Percentiles rank a stretch among this genome's conserved stretches.
Conservation (phyloP, 2,113 vertebrate genomes). For the Theristicus caerulescens region DNA sequence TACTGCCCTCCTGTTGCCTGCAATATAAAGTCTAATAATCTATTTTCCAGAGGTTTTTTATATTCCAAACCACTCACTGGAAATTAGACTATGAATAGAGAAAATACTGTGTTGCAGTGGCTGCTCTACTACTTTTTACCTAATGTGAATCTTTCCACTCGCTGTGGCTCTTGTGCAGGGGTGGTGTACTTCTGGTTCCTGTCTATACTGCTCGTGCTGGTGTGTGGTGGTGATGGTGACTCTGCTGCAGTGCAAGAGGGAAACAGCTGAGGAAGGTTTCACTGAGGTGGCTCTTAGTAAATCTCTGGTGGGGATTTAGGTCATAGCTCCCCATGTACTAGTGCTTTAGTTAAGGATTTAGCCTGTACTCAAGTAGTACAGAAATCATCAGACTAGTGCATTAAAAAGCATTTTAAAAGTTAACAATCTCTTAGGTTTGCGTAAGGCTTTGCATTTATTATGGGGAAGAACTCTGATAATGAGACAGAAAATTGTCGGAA, state of each 20-base stretch:
- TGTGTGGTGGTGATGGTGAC: not conserved
- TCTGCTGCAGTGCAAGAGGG: not conserved
- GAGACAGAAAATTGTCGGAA: not conserved
- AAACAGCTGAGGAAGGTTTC: not conserved
- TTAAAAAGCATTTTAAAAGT: not conserved
- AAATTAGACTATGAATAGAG: not conserved
- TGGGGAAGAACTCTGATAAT: not conserved
- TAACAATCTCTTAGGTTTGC: not conserved
- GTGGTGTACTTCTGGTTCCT: not conserved
- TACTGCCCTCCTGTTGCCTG: not conserved
- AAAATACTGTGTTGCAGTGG: accelerated
- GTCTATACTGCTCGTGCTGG: accelerated
- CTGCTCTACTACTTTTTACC: not conserved
- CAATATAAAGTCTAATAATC: not conserved
- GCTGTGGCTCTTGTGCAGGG: accelerated
- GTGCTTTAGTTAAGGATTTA: not conserved
- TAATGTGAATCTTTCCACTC: accelerated
- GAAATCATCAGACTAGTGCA: not conserved
- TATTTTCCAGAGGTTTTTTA: not conserved
- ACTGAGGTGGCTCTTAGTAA: not conserved
- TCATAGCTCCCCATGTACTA: not conserved
- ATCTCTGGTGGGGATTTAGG: not conserved
- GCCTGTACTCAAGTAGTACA: not conserved
- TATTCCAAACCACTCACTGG: not conserved
- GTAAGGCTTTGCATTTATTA: not conserved